Evolutionary conservation across 2,888 invertebrate species (phyloP), one percentile per base, ranked within the genome.

Genomic region (Caenorhabditis afra): DNA sequence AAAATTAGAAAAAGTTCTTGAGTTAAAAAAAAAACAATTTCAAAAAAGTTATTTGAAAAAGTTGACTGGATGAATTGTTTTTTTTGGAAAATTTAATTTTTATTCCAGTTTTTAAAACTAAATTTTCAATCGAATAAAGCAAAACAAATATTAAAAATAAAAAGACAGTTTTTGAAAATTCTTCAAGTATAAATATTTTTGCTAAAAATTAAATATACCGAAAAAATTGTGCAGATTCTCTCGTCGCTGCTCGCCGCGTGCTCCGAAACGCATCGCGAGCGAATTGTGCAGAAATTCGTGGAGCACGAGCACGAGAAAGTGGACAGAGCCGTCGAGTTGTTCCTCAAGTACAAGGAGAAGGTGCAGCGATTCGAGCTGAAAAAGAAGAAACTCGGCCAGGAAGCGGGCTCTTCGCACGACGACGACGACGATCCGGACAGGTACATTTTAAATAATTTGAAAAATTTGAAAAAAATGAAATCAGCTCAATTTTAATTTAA

Each of bases 231-330:
- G 12, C 52, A 88, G 87, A 85, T 88, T 77, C 95, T 98, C 87
- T 94, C 95, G 0, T 95, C 95, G 41, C 95, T 98, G 94, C 91
- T 98, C 82, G 93, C 95, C 79, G 96, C 97, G 91, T 96, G 97
- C 90, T 94, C 94, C 87, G 96, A 96, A 0, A 93, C 94, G 7
- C 97, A 97, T 88, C 92, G 96, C 37, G 95, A 96, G 90, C 92
- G 99, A 75, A 92, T 99, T 65, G 92, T 99, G 16, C 94, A 94
- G 85, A 99, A 99, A 92, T 99, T 99, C 91, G 94, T 94, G 0
- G 99, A 99, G 91, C 97, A 97, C 90, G 98, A 99, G 91, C 95
- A 96, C 88, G 98, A 98, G 91, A 99, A 99, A 90, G 96, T 99
- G 0, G 99, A 99, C 91, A 92, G 99, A 79, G 92, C 99, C 50